These are phyloP conservation scores for Lota lota DNA, from an alignment of 2,113 vertebrate genomes.

Conservation along the genomic window DNA sequence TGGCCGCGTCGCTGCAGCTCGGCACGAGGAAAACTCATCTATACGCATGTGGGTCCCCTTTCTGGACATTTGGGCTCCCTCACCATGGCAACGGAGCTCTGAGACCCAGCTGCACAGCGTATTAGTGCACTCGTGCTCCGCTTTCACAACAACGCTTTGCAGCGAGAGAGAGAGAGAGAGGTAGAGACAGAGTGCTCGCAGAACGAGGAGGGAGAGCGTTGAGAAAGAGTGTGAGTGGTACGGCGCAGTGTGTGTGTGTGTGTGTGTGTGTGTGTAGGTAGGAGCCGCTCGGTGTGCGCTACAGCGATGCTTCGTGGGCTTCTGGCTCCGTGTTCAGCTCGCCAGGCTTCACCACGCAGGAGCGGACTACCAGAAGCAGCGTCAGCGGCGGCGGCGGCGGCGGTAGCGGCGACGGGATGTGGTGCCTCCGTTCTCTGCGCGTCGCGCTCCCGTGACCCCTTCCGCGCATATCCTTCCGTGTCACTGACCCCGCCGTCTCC, in stretches of 20 bases:
- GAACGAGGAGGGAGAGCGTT: slow-evolving; percentile 3
- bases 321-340: slow-evolving; percentile 48
- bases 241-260: too few relatives aligned
- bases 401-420: slow-evolving; percentile 27
- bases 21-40: slow-evolving; percentile 29
- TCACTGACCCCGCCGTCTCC: slow-evolving; percentile 38
- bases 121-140: slow-evolving; percentile 41
- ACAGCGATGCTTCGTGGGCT: slow-evolving; percentile 59
- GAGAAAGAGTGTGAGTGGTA: too few relatives aligned
- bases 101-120: slow-evolving; percentile 45
- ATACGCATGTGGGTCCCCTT: slow-evolving; percentile 48
- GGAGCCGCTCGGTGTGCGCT: slow-evolving; percentile 40
- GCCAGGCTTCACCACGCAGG: slow-evolving; percentile 39
- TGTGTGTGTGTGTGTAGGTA: too few relatives aligned
- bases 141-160: slow-evolving; percentile 29
- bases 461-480: slow-evolving; percentile 58
- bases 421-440: slow-evolving; percentile 45
- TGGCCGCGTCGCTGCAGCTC: slow-evolving; percentile 41
- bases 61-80: slow-evolving; percentile 58
- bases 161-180: background rate
- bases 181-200: too few relatives aligned
- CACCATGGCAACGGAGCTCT: slow-evolving; percentile 56
- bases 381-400: too few relatives aligned
- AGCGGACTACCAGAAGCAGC: slow-evolving; percentile 57
- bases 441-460: slow-evolving; percentile 61